Evolutionary conservation across 53 echinoderm and acorn worm genomes (phyloP), one percentile per base, ranked within the genome.

Genomic region (Holothuria scabra): DNA sequence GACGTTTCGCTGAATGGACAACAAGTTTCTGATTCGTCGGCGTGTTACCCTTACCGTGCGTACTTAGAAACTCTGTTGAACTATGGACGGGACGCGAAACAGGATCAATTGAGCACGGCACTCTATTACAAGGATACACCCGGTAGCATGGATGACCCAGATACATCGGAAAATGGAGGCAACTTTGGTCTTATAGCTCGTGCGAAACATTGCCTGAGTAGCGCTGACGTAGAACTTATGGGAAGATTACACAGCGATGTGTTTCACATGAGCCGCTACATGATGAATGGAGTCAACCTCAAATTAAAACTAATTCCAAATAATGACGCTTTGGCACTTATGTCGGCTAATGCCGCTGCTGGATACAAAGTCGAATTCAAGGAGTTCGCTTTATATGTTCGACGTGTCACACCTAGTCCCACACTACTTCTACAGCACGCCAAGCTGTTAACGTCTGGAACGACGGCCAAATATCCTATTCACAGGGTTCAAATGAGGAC

Each of bases 231-330:
- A 12, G 84, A 84, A 28, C 65, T 88, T 38, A 46, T 84, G 28
- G 82, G 81, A 21, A 82, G 83, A 8, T 5, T 87, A 26, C 83
- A 83, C 48, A 10, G 46, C 0, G 87, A 87, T 28, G 16, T 87
- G 2, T 82, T 87, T 31, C 55, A 81, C 81, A 81, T 81, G 56
- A 55, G 65, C 19, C 70, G 78, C 8, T 26, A 76, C 16, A 35
- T 83, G 32, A 57, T 87, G n/a, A 83, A 83, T 20, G 93, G 90
- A 1, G 83, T 93, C 2, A 81, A 82, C 60, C 28, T 93, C 3
- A 87, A 85, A 44, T 34, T 85, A 8, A 85, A 74, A 26, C 26
- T 85, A 0, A 74, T 49, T 25, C 75, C 75, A 4, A n/a, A 24
- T 44, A n/a, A 44, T 20, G 75, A 75, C 14, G 49, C 75, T 8